Evolutionary conservation across 2,888 invertebrate species (phyloP).

Genomic region (Diarsia rubi): DNA sequence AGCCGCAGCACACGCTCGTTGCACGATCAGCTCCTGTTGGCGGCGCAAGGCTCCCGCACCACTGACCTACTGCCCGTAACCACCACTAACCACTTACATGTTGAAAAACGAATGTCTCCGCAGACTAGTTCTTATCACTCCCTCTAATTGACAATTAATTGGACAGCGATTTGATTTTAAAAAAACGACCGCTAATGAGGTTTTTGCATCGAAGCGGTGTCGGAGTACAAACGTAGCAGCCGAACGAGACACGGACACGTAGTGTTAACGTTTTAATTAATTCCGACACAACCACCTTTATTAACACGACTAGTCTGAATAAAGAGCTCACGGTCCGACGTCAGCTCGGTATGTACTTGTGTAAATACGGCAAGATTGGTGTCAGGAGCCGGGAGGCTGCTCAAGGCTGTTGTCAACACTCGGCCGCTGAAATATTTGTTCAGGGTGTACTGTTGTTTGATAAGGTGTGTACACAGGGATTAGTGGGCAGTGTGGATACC

Average conservation of each 20-base stretch:
- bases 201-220: conserved; percentile 3
- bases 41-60: background rate
- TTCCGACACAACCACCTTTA: conserved; percentile 58
- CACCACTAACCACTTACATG: conserved; percentile 62
- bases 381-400: conserved; percentile 43
- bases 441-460: conserved; percentile 47
- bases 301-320: conserved; percentile 49
- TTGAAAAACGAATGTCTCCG: conserved; percentile 2
- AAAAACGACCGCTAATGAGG: conserved; percentile 16
- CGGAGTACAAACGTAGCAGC: conserved; percentile 6
- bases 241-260: conserved; percentile 30
- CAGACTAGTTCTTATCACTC: conserved; percentile 22
- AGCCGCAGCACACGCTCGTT: background rate
- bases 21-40: background rate
- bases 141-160: conserved; percentile 29
- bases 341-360: conserved; percentile 40
- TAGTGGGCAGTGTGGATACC: conserved; percentile 43
- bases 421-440: conserved; percentile 58
- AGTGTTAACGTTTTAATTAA: conserved; percentile 35
- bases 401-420: conserved; percentile 21
- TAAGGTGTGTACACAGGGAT: conserved; percentile 57
- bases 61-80: background rate
- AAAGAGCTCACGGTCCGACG: conserved; percentile 24
- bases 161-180: conserved; percentile 2
- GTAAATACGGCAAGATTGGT: conserved; percentile 49